phyloP scores from a whole-genome alignment of 1,140 invertebrate genomes.

The Drosophila yakuba region DNA sequence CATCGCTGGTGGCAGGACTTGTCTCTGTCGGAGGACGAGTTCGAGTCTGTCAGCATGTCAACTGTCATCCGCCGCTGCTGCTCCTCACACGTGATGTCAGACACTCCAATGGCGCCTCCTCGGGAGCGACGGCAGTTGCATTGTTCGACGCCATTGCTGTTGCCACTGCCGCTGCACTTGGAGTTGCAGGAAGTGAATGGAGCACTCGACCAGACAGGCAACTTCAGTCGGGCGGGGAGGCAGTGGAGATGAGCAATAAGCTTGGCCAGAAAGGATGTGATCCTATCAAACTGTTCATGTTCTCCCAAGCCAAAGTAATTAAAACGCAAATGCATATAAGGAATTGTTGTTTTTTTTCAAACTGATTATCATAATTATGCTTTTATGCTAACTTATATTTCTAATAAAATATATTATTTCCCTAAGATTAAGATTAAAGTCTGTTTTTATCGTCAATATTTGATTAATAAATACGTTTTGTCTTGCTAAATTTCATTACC shows the following conservation, averaged over 20 bases:
- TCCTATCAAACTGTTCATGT: constrained; percentile 26
- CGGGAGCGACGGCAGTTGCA: constrained; percentile 9
- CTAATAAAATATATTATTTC: no score
- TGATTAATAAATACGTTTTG: no score
- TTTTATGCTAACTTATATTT: not conserved
- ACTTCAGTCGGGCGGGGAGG: constrained; percentile 53
- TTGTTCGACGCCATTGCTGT: constrained; percentile 16
- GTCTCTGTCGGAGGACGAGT: constrained; percentile 47
- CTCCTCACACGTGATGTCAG: constrained; percentile 70
- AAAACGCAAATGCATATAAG: not conserved
- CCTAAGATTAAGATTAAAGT: no score
- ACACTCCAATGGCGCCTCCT: constrained; percentile 68
- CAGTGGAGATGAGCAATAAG: constrained; percentile 26
- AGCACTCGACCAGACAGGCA: constrained; percentile 61
- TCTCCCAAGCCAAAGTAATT: not conserved
- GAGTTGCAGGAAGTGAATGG: constrained; percentile 69
- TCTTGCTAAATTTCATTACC: no score
- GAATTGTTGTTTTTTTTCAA: not conserved
- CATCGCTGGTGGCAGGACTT: constrained; percentile 23
- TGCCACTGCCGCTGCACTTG: constrained; percentile 29
- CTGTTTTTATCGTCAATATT: no score
- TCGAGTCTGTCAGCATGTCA: constrained; percentile 69
- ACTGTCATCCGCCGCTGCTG: constrained; percentile 59
- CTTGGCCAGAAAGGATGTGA: constrained; percentile 1
- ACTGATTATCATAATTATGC: not conserved